A percentile compares a stretch with the other conserved stretches of the same genome.
Evolutionary conservation across 2,797 vertebrate species (phyloP).

Genomic region (Delichon dasypus): DNA sequence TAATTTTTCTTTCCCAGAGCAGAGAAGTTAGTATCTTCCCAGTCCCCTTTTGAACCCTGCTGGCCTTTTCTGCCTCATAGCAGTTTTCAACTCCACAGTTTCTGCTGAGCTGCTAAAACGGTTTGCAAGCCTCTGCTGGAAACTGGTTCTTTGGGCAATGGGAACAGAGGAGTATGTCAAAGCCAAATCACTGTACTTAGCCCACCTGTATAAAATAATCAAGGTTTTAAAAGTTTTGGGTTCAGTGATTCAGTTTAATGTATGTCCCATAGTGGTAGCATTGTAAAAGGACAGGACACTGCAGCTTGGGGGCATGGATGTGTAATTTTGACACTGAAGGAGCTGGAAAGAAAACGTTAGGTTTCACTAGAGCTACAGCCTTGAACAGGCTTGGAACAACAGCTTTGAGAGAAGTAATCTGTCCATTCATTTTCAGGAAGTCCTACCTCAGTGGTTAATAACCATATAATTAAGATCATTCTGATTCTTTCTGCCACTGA

Average conservation of each 20-base stretch:
- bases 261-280: neutral
- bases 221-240: neutral
- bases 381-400: neutral
- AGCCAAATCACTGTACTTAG: neutral
- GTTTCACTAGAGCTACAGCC: neutral
- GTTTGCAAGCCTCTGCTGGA: neutral
- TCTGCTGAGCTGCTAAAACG: neutral
- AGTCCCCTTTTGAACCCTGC: neutral
- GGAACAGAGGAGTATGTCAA: neutral
- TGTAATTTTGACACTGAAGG: neutral
- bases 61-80: neutral
- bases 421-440: neutral
- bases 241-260: neutral
- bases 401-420: neutral
- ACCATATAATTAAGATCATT: neutral
- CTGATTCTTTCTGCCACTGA: neutral
- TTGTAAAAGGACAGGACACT: neutral
- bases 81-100: neutral
- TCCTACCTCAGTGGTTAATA: neutral
- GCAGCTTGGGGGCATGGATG: neutral
- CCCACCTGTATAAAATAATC: neutral
- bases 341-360: neutral
- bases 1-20: neutral
- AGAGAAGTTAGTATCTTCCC: neutral
- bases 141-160: neutral